Base-by-base conservation (phyloP, 1,140 invertebrate species). In the Lerema accius region DNA sequence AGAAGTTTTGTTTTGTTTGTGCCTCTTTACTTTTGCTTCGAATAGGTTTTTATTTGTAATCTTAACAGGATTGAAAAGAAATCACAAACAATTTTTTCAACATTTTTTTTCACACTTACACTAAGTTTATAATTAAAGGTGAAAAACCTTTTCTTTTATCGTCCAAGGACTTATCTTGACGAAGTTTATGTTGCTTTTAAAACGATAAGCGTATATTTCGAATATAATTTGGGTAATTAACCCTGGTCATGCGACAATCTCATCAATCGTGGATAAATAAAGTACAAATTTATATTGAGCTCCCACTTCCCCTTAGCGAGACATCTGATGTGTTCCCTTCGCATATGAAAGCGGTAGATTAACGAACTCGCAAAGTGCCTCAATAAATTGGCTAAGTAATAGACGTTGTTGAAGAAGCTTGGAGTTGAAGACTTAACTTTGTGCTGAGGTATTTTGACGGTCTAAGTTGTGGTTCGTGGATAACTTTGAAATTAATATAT, bases 211-310 rank as follows among this genome's bases (percentile, higher is more conserved):
- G 39, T 39, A 39, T 23, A 23, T 23, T n/a, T n/a, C n/a, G 19
- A n/a, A 69, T 61, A 64, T 62, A 65, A 69, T 62, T 62, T 63
- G 13, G 65, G 67, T 56, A 63, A 50, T 69, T 66, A 49, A 73
- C 51, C 42, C 39, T 17, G 48, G 64, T 69, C 65, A 65, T 65
- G 69, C 68, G 65, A 73, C 71, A 70, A 65, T 69, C 68, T 62
- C 67, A 71, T 78, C 69, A 73, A 70, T 76, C 76, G 64, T 16
- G 64, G 56, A 60, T 66, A 71, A 65, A 69, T 62, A 71, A 67
- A 69, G 56, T 65, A 69, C 67, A 59, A 65, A 63, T 65, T 65
- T 69, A 69, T 48, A 40, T 49, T 69, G 63, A 56, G 42, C 67
- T 45, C 67, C 19, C 42, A 23, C 53, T n/a, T 19, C 53, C 55